Evolutionary conservation across 2,113 vertebrate genomes (phyloP).

Genomic region (Eonycteris spelaea): DNA sequence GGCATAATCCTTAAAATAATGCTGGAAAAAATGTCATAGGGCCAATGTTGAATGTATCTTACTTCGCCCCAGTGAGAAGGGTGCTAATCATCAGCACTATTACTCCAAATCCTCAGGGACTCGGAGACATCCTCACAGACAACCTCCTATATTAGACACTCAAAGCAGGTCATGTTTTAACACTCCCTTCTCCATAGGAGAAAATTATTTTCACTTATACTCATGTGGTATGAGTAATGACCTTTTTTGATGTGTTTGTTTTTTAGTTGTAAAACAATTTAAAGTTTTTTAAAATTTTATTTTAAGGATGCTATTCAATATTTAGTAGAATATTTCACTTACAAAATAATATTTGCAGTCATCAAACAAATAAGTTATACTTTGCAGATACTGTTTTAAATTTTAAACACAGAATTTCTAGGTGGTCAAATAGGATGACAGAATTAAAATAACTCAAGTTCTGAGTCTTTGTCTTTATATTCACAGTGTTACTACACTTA

Average conservation of each 20-base stretch:
- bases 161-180: not conserved
- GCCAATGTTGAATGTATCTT: not conserved
- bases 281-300: not conserved
- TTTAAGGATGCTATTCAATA: not conserved
- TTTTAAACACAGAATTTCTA: not conserved
- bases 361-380: not conserved
- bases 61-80: not conserved
- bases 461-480: not conserved
- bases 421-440: not conserved
- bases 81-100: not conserved
- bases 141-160: not conserved
- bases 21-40: not conserved
- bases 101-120: not conserved
- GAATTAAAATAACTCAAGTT: not conserved
- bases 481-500: not conserved
- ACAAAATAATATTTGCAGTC: not conserved
- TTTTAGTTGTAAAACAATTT: not conserved
- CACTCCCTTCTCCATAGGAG: not conserved
- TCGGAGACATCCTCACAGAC: not conserved
- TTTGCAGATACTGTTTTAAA: not conserved
- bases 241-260: not conserved
- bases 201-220: not conserved
- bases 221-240: not conserved
- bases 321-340: not conserved
- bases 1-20: not conserved